A percentile compares a stretch with the other conserved stretches of the same genome.
Conservation (phyloP, 2,888 invertebrate species). For the Hydrotaea diabolus region DNA sequence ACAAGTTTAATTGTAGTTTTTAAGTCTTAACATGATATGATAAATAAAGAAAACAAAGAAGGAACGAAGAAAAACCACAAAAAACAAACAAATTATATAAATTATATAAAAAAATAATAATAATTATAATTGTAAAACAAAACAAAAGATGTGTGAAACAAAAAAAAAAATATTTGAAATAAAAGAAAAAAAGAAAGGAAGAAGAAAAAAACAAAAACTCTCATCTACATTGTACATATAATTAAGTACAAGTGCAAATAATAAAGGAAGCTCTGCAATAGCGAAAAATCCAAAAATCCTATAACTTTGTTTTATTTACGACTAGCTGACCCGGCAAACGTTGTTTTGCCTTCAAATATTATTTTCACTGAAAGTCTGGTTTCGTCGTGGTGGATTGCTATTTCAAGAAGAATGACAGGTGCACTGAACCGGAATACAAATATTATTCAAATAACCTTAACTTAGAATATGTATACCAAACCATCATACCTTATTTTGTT, state of each 20-base stretch:
- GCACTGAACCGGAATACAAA: no score
- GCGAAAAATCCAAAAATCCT: slow-evolving; percentile 67
- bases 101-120: slow-evolving; percentile 54
- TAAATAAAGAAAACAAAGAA: slow-evolving; percentile 66
- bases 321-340: no score
- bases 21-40: slow-evolving; percentile 65
- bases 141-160: slow-evolving; percentile 72
- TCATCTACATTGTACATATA: slow-evolving; percentile 71
- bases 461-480: no score
- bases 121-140: slow-evolving; percentile 66
- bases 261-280: slow-evolving; percentile 78
- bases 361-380: no score
- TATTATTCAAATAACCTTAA: no score
- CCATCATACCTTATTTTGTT: no score
- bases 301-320: slow-evolving; percentile 36
- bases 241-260: slow-evolving; percentile 72
- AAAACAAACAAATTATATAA: slow-evolving; percentile 62
- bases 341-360: no score
- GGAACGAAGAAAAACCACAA: slow-evolving; percentile 54
- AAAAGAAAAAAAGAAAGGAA: slow-evolving; percentile 66
- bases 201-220: slow-evolving; percentile 70
- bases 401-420: no score
- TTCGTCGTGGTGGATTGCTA: no score
- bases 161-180: slow-evolving; percentile 67
- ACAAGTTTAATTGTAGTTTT: slow-evolving; percentile 66